Evolutionary conservation across 2,888 invertebrate species (phyloP).

Genomic region (Cephus rjabovi): DNA sequence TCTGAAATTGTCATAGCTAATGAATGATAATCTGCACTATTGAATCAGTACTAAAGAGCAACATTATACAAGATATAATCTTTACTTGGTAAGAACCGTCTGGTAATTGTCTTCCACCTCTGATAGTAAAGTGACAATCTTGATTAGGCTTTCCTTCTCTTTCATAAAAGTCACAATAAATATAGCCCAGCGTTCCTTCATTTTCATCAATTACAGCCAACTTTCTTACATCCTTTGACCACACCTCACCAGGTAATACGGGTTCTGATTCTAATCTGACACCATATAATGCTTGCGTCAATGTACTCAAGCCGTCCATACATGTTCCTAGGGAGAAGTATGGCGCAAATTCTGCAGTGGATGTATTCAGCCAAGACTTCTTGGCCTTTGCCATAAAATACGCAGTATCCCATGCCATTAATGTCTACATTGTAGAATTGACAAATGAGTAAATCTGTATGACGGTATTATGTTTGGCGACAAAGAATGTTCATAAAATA

Average conservation of each 20-base stretch:
- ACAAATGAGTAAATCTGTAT: too few relatives aligned
- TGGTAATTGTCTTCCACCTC: constrained; percentile 84
- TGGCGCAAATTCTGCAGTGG: constrained; percentile 80
- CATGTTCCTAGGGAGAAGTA: constrained; percentile 94
- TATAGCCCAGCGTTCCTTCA: constrained; percentile 88
- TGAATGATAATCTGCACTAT: not conserved
- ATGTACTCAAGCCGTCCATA: constrained; percentile 95
- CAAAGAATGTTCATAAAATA: constrained; percentile 59
- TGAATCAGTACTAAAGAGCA: not conserved
- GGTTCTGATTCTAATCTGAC: constrained; percentile 80
- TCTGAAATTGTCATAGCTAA: constrained; percentile 64
- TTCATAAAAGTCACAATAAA: constrained; percentile 98
- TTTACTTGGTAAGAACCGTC: constrained; percentile 86
- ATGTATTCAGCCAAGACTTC: constrained; percentile 76
- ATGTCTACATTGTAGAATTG: constrained; percentile 27
- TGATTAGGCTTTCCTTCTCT: constrained; percentile 92
- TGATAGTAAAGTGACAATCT: constrained; percentile 99
- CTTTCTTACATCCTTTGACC: constrained; percentile 92
- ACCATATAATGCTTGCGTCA: constrained; percentile 87
- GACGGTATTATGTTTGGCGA: too few relatives aligned
- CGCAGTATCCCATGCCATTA: constrained; percentile 86
- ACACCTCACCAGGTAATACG: constrained; percentile 79
- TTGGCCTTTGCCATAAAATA: constrained; percentile 85
- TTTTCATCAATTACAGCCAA: constrained; percentile 87
- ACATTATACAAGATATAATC: constrained; percentile 7